These are phyloP conservation scores for Drosophila persimilis DNA, from an alignment of 1,140 invertebrate species.

Conservation along the genomic window DNA sequence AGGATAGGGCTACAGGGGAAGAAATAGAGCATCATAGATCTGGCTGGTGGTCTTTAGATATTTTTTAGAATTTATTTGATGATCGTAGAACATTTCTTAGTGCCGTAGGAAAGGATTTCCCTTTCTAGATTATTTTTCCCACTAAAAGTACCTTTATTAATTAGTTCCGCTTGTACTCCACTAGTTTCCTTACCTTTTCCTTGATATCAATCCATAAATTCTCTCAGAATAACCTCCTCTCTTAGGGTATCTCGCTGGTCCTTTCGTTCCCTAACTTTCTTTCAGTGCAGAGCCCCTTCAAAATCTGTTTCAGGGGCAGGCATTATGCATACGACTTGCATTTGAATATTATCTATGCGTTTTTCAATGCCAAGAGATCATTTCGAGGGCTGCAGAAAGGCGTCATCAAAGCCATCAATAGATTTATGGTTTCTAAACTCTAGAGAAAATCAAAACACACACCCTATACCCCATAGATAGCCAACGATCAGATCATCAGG, in stretches of 20 bases:
- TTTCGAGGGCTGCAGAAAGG: constrained; percentile 74
- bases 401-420: constrained; percentile 78
- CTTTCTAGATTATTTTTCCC: no score
- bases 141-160: no score
- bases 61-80: no score
- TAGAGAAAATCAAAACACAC: constrained; percentile 75
- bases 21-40: background rate
- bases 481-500: constrained; percentile 26
- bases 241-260: no score
- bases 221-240: background rate
- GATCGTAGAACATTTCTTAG: no score
- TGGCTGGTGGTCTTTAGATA: background rate
- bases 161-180: no score
- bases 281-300: constrained; percentile 13
- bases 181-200: no score
- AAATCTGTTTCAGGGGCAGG: background rate
- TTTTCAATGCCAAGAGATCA: constrained; percentile 74
- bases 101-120: no score
- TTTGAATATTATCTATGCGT: constrained; percentile 53
- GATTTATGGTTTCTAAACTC: constrained; percentile 81
- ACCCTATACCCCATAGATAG: constrained; percentile 20
- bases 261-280: background rate
- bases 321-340: constrained; percentile 68
- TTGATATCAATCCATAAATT: background rate
- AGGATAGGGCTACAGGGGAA: background rate